These are phyloP conservation scores for Semaprochilodus insignis DNA, from an alignment of 2,797 vertebrate genomes.

Conservation along the genomic window DNA sequence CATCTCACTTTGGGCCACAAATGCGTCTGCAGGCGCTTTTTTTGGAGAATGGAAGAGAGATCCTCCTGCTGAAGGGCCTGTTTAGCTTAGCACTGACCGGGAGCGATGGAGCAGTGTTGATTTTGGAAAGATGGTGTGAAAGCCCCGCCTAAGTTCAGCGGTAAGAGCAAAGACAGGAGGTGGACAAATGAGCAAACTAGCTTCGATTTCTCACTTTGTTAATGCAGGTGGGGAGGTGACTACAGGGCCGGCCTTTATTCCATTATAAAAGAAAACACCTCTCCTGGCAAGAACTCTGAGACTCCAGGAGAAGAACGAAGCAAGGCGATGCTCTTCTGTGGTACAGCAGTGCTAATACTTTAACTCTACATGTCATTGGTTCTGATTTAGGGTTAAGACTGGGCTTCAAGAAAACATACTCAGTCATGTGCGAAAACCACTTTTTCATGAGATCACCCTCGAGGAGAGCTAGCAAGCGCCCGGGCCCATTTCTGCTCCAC, in stretches of 20 bases:
- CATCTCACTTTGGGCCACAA: slow-evolving; percentile 76
- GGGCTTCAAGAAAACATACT: neutral
- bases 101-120: slow-evolving; percentile 47
- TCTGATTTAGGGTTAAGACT: slow-evolving; percentile 14
- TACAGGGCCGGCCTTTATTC: slow-evolving; percentile 6
- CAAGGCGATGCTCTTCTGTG: neutral
- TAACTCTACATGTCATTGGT: neutral
- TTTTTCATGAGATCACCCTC: neutral
- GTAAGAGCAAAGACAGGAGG: slow-evolving; percentile 30
- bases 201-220: slow-evolving; percentile 6
- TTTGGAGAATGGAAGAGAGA: slow-evolving; percentile 55
- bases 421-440: slow-evolving; percentile 1
- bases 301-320: neutral
- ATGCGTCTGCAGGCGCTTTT: slow-evolving; percentile 63
- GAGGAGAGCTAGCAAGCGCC: slow-evolving; percentile 7
- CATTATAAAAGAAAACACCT: neutral
- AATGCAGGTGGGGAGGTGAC: slow-evolving; percentile 2
- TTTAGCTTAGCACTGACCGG: slow-evolving; percentile 65
- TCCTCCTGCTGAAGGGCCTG: slow-evolving; percentile 63
- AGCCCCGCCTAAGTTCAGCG: slow-evolving; percentile 40
- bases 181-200: slow-evolving; percentile 30
- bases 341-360: slow-evolving; percentile 12
- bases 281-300: neutral
- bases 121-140: slow-evolving; percentile 44
- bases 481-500: slow-evolving; percentile 21